phyloP scores from a whole-genome alignment of 1,140 invertebrate genomes.

The Dermatophagoides farinae region DNA sequence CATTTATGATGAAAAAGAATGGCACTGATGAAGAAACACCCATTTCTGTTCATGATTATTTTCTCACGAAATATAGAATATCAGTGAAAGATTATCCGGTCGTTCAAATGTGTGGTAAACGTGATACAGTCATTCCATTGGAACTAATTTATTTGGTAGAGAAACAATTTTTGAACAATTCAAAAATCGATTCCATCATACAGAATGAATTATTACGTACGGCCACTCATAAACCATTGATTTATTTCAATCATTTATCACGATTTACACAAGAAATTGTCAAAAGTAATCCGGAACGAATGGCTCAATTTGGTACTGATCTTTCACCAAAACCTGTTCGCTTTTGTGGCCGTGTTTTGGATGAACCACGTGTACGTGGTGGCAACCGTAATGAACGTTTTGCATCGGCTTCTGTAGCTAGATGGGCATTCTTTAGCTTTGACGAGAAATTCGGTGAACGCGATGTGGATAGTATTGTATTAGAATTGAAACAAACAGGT shows the following conservation, averaged over 20 bases:
- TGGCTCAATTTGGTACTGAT: slow-evolving; percentile 20
- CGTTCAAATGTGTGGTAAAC: too few species aligned
- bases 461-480: neutral
- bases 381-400: too few species aligned
- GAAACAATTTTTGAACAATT: neutral
- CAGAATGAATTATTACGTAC: neutral
- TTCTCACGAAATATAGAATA: neutral
- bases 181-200: neutral
- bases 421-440: neutral
- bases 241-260: neutral
- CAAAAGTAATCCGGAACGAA: slow-evolving; percentile 12
- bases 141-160: neutral
- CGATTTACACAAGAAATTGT: neutral
- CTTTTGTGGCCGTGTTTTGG: slow-evolving; percentile 16
- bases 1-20: neutral
- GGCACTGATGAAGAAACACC: neutral
- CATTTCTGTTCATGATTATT: neutral
- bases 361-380: slow-evolving; percentile 1
- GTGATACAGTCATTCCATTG: neutral
- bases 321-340: slow-evolving; percentile 11
- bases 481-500: neutral
- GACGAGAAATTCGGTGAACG: neutral
- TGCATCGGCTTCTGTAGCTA: neutral
- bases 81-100: neutral
- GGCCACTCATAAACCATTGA: neutral